Evolutionary conservation across 2,888 invertebrate species (phyloP).

Genomic region (Sinhomidia bicolor): DNA sequence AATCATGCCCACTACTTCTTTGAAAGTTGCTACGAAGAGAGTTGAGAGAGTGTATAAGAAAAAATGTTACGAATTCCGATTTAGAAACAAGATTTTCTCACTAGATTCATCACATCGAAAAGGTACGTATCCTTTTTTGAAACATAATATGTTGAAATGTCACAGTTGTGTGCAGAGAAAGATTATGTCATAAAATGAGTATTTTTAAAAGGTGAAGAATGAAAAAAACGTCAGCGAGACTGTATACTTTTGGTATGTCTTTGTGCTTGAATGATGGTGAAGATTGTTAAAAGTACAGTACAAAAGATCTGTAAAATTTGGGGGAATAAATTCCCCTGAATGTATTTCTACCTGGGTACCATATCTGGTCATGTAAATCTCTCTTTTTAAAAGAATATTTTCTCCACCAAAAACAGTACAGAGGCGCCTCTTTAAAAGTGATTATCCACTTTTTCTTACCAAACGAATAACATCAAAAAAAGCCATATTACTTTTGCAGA

Average conservation of each 20-base stretch:
- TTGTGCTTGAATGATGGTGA: constrained; percentile 10
- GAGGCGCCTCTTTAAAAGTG: constrained; percentile 14
- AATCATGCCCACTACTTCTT: constrained; percentile 36
- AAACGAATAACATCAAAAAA: not conserved
- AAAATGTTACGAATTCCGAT: constrained; percentile 33
- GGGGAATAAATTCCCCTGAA: not conserved
- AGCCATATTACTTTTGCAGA: not conserved
- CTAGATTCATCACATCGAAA: not conserved
- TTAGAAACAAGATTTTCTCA: constrained; percentile 46
- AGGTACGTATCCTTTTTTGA: constrained; percentile 47
- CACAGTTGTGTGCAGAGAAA: constrained; percentile 11
- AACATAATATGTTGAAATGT: constrained; percentile 42
- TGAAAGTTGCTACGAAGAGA: constrained; percentile 24
- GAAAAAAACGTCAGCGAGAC: not conserved
- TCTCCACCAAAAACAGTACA: not conserved
- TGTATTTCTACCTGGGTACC: not conserved
- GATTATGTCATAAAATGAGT: constrained; percentile 43
- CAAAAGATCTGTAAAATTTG: not conserved
- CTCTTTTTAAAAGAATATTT: not conserved
- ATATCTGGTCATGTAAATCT: constrained; percentile 8
- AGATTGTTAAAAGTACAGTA: not conserved
- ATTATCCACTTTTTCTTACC: constrained; percentile 12
- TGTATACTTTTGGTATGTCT: not conserved
- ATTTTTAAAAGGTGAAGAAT: not conserved
- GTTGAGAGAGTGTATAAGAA: not conserved